Percentiles rank a stretch among this genome's conserved stretches.
phyloP scores from a whole-genome alignment of 2,888 invertebrate species.

The Abrostola tripartita region DNA sequence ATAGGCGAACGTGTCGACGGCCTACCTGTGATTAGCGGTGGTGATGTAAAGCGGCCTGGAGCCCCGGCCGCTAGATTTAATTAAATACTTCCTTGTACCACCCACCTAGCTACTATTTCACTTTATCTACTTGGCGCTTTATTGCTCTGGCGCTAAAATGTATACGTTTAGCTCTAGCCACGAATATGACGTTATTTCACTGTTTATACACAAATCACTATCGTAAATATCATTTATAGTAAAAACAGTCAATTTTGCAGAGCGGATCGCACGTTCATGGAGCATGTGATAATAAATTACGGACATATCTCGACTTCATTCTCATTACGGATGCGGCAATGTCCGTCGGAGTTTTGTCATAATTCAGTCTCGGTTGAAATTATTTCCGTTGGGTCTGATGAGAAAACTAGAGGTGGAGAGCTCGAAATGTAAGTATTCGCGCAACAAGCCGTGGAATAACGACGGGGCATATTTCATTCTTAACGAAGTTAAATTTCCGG shows the following conservation, averaged over 20 bases:
- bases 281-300: constrained; percentile 85
- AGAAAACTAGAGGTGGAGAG: constrained; percentile 87
- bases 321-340: constrained; percentile 88
- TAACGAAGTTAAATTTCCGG: constrained; percentile 88
- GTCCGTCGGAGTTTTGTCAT: constrained; percentile 88
- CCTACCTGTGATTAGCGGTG: constrained; percentile 85
- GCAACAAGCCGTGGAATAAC: constrained; percentile 87
- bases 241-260: constrained; percentile 74
- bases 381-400: constrained; percentile 88
- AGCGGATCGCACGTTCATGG: constrained; percentile 65
- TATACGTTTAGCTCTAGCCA: constrained; percentile 58
- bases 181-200: constrained; percentile 55
- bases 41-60: constrained; percentile 78
- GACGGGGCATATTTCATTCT: constrained; percentile 87
- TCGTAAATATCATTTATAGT: constrained; percentile 57
- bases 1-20: constrained; percentile 79
- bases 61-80: constrained; percentile 82
- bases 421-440: constrained; percentile 86
- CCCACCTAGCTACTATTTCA: constrained; percentile 80
- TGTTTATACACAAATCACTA: constrained; percentile 48
- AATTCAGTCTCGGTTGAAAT: constrained; percentile 88
- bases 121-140: constrained; percentile 75
- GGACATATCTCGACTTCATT: constrained; percentile 86
- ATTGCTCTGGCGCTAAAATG: constrained; percentile 68
- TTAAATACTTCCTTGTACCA: constrained; percentile 84